Conservation (phyloP, 1,140 invertebrate species). For the Lepidurus apus region DNA sequence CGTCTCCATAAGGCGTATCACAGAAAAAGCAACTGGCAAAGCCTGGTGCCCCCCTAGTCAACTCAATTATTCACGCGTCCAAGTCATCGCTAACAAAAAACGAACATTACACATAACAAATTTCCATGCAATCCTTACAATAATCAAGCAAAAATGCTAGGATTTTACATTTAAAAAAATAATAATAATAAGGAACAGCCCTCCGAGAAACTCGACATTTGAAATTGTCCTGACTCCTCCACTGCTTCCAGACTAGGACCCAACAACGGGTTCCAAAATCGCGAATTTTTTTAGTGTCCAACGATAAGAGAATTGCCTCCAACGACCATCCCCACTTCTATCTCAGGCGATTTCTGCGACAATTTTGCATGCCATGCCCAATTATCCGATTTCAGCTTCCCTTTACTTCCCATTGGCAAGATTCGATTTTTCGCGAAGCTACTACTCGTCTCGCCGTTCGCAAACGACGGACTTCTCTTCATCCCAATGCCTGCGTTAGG, state of each 20-base stretch:
- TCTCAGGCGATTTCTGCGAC: background rate
- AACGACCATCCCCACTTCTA: background rate
- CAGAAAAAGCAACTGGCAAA: conserved; percentile 4
- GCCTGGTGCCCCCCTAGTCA: conserved; percentile 1
- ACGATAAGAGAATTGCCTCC: conserved; percentile 21
- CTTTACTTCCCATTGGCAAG: conserved; percentile 25
- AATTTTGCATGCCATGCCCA: conserved; percentile 41
- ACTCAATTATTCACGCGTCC: background rate
- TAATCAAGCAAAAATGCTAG: background rate
- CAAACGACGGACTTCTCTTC: conserved; percentile 54
- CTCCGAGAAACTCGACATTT: no score
- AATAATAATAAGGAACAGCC: no score
- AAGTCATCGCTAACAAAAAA: conserved; percentile 28
- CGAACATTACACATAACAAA: conserved; percentile 32
- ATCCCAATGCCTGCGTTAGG: conserved; percentile 58
- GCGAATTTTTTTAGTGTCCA: conserved; percentile 30
- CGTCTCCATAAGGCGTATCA: background rate
- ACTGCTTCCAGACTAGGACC: background rate
- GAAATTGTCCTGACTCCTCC: background rate
- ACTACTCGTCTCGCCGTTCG: conserved; percentile 31
- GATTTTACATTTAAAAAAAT: no score
- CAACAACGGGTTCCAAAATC: conserved; percentile 29
- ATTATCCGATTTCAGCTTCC: conserved; percentile 41
- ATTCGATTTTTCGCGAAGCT: conserved; percentile 24
- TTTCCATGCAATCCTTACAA: background rate